Conservation (phyloP, 1,140 invertebrate species). For the Panonychus citri region DNA sequence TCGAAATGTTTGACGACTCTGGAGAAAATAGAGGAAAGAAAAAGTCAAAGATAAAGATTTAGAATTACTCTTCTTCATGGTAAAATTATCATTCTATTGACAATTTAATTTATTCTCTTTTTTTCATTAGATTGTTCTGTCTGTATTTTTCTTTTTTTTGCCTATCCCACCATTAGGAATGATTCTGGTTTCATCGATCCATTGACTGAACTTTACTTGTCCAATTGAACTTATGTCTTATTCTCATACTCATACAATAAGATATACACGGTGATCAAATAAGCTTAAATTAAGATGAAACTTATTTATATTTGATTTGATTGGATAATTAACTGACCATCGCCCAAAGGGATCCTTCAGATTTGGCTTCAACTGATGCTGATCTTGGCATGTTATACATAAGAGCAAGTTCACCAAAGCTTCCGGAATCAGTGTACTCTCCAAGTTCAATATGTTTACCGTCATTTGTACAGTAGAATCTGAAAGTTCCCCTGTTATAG, state of each 20-base stretch:
- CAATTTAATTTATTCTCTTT: not conserved
- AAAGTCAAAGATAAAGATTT: not conserved
- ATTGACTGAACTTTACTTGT: not conserved
- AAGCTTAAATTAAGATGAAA: too few species aligned
- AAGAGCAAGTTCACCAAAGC: conserved; percentile 85
- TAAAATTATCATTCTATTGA: too few species aligned
- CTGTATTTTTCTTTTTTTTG: too few species aligned
- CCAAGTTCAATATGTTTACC: conserved; percentile 42
- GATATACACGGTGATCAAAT: not conserved
- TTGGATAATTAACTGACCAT: too few species aligned
- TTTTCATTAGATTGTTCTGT: not conserved
- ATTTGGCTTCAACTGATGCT: conserved; percentile 43
- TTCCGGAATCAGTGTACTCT: conserved; percentile 66
- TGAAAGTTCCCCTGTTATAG: conserved; percentile 59
- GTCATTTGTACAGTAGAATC: conserved; percentile 55
- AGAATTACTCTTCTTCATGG: not conserved
- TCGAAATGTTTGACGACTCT: conserved; percentile 72
- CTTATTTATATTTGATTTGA: too few species aligned
- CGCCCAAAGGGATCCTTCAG: conserved; percentile 70
- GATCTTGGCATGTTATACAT: conserved; percentile 94
- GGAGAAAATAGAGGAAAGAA: conserved; percentile 8
- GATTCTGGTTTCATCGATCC: not conserved
- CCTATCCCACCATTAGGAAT: too few species aligned
- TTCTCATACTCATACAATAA: too few species aligned
- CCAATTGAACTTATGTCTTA: not conserved